Evolutionary conservation across 2,888 invertebrate species (phyloP).

Genomic region (Trisateles emortualis): DNA sequence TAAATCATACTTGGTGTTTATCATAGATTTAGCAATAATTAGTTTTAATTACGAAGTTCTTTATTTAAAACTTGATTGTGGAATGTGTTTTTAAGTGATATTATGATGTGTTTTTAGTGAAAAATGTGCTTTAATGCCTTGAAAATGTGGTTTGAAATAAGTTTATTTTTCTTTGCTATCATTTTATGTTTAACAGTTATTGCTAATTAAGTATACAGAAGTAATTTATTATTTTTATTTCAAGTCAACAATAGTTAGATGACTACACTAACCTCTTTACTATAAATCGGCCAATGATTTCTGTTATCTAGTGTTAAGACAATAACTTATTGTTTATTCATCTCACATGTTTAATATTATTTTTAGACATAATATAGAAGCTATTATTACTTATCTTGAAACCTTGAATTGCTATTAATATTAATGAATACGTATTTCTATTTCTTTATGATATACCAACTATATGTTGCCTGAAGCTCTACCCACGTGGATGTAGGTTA

Average conservation of each 20-base stretch:
- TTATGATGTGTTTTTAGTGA: slow-evolving; percentile 25
- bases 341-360: neutral
- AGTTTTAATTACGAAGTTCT: slow-evolving; percentile 32
- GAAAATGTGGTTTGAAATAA: slow-evolving; percentile 35
- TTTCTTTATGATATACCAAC: neutral
- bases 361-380: neutral
- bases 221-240: slow-evolving; percentile 3
- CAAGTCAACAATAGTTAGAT: neutral
- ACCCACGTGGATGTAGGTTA: too few relatives aligned
- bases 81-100: slow-evolving; percentile 38
- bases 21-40: slow-evolving; percentile 21
- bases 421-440: neutral
- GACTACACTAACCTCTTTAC: neutral
- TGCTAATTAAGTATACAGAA: slow-evolving; percentile 16
- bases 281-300: slow-evolving; percentile 7
- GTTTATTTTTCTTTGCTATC: slow-evolving; percentile 14
- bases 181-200: slow-evolving; percentile 14
- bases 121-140: slow-evolving; percentile 28
- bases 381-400: neutral
- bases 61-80: slow-evolving; percentile 37
- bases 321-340: slow-evolving; percentile 1
- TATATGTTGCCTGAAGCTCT: too few relatives aligned
- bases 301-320: neutral
- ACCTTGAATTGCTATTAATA: neutral
- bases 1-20: slow-evolving; percentile 35